Evolutionary conservation across 2,797 vertebrate species (phyloP).

Genomic region (Hafferia zeledoni): DNA sequence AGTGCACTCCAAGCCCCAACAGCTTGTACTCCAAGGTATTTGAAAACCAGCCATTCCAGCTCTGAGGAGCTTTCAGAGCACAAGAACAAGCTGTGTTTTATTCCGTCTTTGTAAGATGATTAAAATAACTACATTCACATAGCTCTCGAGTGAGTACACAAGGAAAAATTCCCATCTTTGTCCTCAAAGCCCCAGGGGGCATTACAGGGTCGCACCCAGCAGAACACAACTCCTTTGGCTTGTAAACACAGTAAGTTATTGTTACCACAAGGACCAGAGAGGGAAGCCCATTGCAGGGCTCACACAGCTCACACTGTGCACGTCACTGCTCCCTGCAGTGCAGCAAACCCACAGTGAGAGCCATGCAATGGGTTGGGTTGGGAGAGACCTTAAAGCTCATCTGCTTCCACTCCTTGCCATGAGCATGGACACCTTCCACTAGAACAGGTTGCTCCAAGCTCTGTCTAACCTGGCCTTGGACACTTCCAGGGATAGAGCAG

Average conservation of each 20-base stretch:
- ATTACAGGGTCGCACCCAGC: background rate
- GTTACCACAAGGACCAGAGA: background rate
- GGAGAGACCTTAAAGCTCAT: background rate
- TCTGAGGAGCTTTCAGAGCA: conserved; percentile 14
- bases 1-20: background rate
- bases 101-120: background rate
- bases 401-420: background rate
- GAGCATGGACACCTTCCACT: background rate
- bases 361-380: background rate
- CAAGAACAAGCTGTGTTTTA: background rate
- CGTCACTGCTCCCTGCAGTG: background rate
- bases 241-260: conserved; percentile 12
- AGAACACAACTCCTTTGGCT: conserved; percentile 15
- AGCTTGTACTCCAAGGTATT: background rate
- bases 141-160: conserved; percentile 10
- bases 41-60: background rate
- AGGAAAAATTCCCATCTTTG: conserved; percentile 32
- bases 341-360: background rate
- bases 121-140: conserved; percentile 18
- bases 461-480: accelerated
- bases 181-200: background rate
- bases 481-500: background rate
- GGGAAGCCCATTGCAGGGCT: background rate
- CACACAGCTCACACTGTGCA: background rate
- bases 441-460: background rate